Evolutionary conservation across 2,113 vertebrate species (phyloP).

Genomic region (Labeo catla): DNA sequence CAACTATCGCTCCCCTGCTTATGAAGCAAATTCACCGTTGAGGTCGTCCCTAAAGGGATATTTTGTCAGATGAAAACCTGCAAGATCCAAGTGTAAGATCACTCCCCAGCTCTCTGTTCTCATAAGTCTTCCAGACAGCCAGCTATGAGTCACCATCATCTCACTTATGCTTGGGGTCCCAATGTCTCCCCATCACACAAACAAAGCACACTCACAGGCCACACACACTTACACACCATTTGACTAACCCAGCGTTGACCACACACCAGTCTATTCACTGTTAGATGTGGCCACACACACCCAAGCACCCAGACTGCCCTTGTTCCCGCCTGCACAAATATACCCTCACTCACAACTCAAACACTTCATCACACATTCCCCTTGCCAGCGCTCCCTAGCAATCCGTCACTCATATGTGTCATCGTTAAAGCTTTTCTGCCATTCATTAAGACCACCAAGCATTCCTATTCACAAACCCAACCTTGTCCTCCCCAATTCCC

Average conservation of each 20-base stretch:
- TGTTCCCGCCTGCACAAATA: constrained; percentile 21
- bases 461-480: constrained; percentile 44
- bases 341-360: not conserved
- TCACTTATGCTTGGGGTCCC: constrained; percentile 32
- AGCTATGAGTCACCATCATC: constrained; percentile 39
- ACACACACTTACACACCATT: constrained; percentile 33
- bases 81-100: not conserved
- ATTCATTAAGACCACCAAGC: constrained; percentile 40
- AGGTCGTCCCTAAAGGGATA: not conserved
- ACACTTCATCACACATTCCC: constrained; percentile 22
- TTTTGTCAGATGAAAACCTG: not conserved
- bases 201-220: constrained; percentile 43
- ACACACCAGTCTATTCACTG: constrained; percentile 48
- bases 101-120: constrained; percentile 1
- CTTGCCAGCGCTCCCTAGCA: constrained; percentile 12
- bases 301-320: constrained; percentile 17
- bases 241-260: constrained; percentile 41
- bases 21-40: not conserved
- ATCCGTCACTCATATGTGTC: constrained; percentile 20
- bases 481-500: constrained; percentile 28
- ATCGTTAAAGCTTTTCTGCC: constrained; percentile 26
- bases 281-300: constrained; percentile 47
- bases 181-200: constrained; percentile 28
- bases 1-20: not conserved
- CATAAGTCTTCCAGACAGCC: constrained; percentile 43